These are phyloP conservation scores for Podargus strigoides DNA, from an alignment of 2,797 vertebrate genomes.

Conservation along the genomic window DNA sequence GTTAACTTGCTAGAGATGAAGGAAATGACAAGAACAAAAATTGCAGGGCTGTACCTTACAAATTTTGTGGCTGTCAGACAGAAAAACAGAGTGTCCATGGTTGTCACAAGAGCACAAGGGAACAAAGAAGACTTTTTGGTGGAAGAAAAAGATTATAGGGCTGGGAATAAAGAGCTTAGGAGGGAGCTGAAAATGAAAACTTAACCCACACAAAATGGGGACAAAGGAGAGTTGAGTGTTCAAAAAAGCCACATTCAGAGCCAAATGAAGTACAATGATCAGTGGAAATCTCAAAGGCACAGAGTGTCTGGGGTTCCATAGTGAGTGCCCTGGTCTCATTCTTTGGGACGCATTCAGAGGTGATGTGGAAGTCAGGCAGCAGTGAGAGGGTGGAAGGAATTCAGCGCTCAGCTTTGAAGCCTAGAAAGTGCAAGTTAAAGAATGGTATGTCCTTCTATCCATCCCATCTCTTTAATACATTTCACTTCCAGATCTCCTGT, in stretches of 20 bases:
- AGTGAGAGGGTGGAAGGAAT: not conserved
- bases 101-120: not conserved
- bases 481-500: not conserved
- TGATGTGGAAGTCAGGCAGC: not conserved
- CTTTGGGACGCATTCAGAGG: not conserved
- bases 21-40: slow-evolving; percentile 33
- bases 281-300: not conserved
- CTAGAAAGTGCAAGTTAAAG: not conserved
- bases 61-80: slow-evolving; percentile 16
- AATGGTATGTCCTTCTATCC: not conserved
- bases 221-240: not conserved
- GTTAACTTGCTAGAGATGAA: slow-evolving; percentile 20
- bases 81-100: not conserved
- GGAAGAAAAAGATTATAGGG: not conserved
- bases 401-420: not conserved
- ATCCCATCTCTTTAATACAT: not conserved
- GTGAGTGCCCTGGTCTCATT: not conserved
- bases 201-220: not conserved
- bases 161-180: not conserved
- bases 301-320: not conserved
- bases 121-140: slow-evolving; percentile 23
- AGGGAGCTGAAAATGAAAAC: slow-evolving; percentile 29
- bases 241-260: not conserved
- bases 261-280: not conserved
- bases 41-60: not conserved